These are phyloP conservation scores for Scolopax rusticola DNA, from an alignment of 2,797 vertebrate genomes.

Conservation along the genomic window DNA sequence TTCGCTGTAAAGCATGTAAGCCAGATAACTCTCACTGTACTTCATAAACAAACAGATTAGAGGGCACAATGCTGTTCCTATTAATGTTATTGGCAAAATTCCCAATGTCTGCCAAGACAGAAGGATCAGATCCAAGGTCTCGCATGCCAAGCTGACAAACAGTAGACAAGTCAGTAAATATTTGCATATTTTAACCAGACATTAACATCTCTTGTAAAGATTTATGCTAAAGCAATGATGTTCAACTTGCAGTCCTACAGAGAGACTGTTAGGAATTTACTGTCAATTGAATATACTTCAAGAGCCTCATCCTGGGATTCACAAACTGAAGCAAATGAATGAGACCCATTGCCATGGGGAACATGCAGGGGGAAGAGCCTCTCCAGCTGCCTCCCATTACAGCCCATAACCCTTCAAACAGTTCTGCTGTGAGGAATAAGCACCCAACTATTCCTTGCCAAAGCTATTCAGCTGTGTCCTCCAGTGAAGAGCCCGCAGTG, in stretches of 20 bases:
- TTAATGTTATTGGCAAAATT: conserved; percentile 70
- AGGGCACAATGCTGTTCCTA: conserved; percentile 64
- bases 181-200: conserved; percentile 74
- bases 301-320: conserved; percentile 36
- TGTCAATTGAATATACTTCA: conserved; percentile 9
- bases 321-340: not conserved
- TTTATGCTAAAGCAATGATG: conserved; percentile 67
- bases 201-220: conserved; percentile 71
- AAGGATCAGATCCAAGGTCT: conserved; percentile 73
- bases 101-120: conserved; percentile 73
- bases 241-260: conserved; percentile 60
- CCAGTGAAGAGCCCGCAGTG: not conserved
- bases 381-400: conserved; percentile 54
- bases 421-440: conserved; percentile 20
- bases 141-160: conserved; percentile 67
- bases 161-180: conserved; percentile 76
- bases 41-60: conserved; percentile 72
- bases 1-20: conserved; percentile 61
- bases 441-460: conserved; percentile 12
- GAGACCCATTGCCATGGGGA: conserved; percentile 30
- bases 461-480: conserved; percentile 14
- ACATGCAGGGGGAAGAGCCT: not conserved
- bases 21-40: conserved; percentile 62
- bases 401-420: conserved; percentile 3
- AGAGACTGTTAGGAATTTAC: conserved; percentile 20